These are phyloP conservation scores for Scleropages formosus DNA, from an alignment of 2,797 vertebrate genomes.

Conservation along the genomic window DNA sequence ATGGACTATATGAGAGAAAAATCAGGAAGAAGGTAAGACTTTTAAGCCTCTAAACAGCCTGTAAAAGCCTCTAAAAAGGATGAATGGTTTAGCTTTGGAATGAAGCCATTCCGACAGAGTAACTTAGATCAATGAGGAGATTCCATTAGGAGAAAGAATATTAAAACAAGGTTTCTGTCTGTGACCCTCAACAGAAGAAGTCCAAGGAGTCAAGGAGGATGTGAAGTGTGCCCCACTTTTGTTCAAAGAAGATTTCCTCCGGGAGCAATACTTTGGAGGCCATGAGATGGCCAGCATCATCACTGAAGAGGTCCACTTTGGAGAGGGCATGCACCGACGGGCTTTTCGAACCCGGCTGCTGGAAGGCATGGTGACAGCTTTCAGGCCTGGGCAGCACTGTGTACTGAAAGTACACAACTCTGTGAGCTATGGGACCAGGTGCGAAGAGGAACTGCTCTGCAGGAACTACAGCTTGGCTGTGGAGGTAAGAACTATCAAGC, in stretches of 20 bases:
- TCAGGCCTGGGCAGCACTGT: conserved; percentile 77
- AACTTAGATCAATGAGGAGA: too few relatives aligned
- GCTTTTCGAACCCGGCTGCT: conserved; percentile 87
- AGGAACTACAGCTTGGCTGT: conserved; percentile 88
- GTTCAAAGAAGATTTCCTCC: conserved; percentile 84
- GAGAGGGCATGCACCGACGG: conserved; percentile 89
- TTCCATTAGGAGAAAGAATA: too few relatives aligned
- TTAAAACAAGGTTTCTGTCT: conserved; percentile 23
- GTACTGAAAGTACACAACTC: conserved; percentile 94
- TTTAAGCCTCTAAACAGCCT: too few relatives aligned
- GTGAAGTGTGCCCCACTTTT: conserved; percentile 80
- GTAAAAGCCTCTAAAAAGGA: too few relatives aligned
- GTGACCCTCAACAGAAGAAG: conserved; percentile 45
- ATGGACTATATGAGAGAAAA: too few relatives aligned
- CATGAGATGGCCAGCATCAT: conserved; percentile 73
- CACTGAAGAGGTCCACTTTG: conserved; percentile 88
- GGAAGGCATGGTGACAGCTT: conserved; percentile 66
- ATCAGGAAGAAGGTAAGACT: too few relatives aligned
- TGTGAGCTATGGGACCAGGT: conserved; percentile 77
- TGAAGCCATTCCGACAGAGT: too few relatives aligned
- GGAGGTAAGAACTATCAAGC: conserved; percentile 71
- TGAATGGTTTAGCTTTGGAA: too few relatives aligned
- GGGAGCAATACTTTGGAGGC: conserved; percentile 82
- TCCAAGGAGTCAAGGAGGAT: conserved; percentile 64
- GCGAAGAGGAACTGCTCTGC: conserved; percentile 77